These are phyloP conservation scores for Sebastes schlegelii DNA, from an alignment of 2,113 vertebrate genomes.

Conservation along the genomic window DNA sequence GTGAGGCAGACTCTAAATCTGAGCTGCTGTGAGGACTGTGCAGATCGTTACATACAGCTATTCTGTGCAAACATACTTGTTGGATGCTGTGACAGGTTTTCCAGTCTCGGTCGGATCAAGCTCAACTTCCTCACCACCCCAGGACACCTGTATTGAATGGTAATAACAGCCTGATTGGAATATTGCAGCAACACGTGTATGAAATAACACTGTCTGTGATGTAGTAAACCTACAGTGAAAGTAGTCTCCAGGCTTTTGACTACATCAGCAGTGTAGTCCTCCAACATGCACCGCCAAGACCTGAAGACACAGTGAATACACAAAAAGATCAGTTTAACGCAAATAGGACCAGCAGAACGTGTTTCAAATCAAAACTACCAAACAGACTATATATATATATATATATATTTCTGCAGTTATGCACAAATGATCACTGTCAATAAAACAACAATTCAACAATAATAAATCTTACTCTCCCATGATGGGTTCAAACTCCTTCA, in stretches of 20 bases:
- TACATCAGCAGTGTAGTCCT: slow-evolving; percentile 70
- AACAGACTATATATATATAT: neutral
- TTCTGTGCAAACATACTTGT: slow-evolving; percentile 70
- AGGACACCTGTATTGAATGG: slow-evolving; percentile 77
- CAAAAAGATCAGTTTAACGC: neutral
- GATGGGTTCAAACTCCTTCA: slow-evolving; percentile 79
- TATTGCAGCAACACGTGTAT: neutral
- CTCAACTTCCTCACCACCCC: slow-evolving; percentile 68
- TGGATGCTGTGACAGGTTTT: slow-evolving; percentile 75
- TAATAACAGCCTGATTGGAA: neutral
- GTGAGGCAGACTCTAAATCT: neutral
- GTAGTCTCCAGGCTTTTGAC: slow-evolving; percentile 46
- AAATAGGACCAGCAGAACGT: neutral
- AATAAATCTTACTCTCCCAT: slow-evolving; percentile 71
- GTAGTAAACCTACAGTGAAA: slow-evolving; percentile 80
- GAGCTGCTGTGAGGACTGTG: neutral
- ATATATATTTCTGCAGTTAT: neutral
- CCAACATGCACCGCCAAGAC: slow-evolving; percentile 75
- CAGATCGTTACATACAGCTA: neutral
- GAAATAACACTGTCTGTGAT: neutral
- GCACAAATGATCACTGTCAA: neutral
- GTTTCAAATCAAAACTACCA: neutral
- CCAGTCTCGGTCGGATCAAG: slow-evolving; percentile 71
- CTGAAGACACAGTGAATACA: slow-evolving; percentile 60
- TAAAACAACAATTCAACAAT: neutral